phyloP scores from a whole-genome alignment of 2,113 vertebrate species.

The Malaclemys terrapin region DNA sequence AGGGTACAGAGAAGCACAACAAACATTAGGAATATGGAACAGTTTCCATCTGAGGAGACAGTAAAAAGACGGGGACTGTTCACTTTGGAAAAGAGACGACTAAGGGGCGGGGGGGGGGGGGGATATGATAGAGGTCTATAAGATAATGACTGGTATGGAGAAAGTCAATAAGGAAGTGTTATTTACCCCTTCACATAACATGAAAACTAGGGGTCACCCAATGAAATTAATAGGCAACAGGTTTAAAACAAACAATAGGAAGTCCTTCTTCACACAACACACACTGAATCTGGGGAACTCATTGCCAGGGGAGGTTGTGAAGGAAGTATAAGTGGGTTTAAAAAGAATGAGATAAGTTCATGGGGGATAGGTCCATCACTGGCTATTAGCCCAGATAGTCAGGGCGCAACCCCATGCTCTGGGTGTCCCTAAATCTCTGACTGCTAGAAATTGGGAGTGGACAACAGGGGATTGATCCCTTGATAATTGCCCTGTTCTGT shows the following conservation, averaged over 20 bases:
- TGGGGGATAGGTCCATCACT: neutral
- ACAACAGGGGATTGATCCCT: neutral
- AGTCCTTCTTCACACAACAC: neutral
- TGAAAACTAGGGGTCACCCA: neutral
- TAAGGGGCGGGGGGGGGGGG: too few relatives aligned
- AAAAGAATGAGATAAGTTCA: neutral
- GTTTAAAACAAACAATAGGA: neutral
- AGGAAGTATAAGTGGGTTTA: neutral
- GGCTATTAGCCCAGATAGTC: neutral
- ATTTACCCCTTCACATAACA: neutral
- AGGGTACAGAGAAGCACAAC: neutral
- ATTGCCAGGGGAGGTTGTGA: neutral
- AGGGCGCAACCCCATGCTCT: neutral
- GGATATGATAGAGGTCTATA: neutral
- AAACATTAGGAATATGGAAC: neutral
- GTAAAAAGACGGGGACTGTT: neutral
- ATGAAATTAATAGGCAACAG: neutral
- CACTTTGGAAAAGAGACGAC: neutral
- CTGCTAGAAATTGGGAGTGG: neutral
- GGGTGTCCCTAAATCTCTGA: neutral
- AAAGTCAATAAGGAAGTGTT: neutral
- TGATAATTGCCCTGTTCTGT: neutral
- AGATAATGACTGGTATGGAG: neutral
- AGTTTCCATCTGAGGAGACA: neutral
- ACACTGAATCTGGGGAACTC: neutral